Evolutionary conservation across 2,113 vertebrate species (phyloP).

Genomic region (Stigmatopora nigra): DNA sequence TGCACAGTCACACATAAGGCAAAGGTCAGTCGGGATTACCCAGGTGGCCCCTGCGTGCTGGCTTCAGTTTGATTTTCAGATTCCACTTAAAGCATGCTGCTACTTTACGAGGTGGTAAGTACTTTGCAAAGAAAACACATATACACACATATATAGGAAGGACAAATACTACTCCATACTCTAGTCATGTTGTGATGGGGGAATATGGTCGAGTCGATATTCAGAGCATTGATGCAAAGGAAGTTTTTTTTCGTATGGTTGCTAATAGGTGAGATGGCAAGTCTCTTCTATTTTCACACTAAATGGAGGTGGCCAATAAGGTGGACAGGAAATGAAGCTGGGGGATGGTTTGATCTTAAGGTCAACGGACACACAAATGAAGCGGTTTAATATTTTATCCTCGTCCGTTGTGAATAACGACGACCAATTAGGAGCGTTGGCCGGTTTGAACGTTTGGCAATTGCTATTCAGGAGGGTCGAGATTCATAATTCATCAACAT

Average conservation of each 20-base stretch:
- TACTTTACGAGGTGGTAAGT: constrained; percentile 20
- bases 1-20: constrained; percentile 61
- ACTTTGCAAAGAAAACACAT: constrained; percentile 21
- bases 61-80: constrained; percentile 58
- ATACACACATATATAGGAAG: constrained; percentile 14
- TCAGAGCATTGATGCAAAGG: constrained; percentile 2
- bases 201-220: constrained; percentile 17
- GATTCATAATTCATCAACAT: constrained; percentile 61
- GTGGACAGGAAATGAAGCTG: constrained; percentile 23
- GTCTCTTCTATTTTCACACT: constrained; percentile 29
- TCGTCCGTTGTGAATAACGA: constrained; percentile 4
- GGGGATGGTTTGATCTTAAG: constrained; percentile 30
- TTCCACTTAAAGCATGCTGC: constrained; percentile 28
- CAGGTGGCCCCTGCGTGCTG: constrained; percentile 56
- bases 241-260: constrained; percentile 16
- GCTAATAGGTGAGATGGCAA: constrained; percentile 33
- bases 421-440: not conserved
- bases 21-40: constrained; percentile 62
- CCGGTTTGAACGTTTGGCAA: constrained; percentile 5
- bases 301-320: constrained; percentile 11
- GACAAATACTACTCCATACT: not conserved
- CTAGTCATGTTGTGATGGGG: constrained; percentile 15
- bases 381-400: constrained; percentile 23
- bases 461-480: constrained; percentile 46
- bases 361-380: constrained; percentile 20